A percentile compares a stretch with the other conserved stretches of the same genome.
Evolutionary conservation across 2,797 vertebrate genomes (phyloP).

Genomic region (Cetoscarus ocellatus): DNA sequence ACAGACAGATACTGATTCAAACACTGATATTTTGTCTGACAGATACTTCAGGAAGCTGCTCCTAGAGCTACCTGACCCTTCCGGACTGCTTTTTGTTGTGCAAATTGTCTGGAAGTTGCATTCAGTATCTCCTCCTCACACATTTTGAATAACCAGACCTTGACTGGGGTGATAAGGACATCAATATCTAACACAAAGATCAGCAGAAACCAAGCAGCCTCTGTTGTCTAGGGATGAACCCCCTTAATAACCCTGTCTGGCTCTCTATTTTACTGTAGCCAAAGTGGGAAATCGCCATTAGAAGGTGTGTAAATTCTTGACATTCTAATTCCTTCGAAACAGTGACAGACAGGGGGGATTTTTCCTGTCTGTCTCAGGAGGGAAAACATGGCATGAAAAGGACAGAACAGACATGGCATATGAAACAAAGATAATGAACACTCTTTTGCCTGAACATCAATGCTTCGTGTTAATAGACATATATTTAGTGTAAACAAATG

Average conservation of each 20-base stretch:
- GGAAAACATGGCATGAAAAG: too few species aligned
- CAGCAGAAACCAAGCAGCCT: slow-evolving; percentile 1
- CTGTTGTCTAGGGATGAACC: slow-evolving; percentile 8
- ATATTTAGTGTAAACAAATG: too few species aligned
- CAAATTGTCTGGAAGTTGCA: slow-evolving; percentile 3
- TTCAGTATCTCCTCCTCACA: slow-evolving; percentile 34
- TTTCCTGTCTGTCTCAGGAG: too few species aligned
- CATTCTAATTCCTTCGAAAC: background rate
- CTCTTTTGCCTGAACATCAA: too few species aligned
- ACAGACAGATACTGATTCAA: slow-evolving; percentile 9
- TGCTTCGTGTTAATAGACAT: too few species aligned
- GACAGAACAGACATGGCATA: too few species aligned
- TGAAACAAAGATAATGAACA: too few species aligned
- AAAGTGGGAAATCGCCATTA: slow-evolving; percentile 14
- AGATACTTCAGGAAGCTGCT: slow-evolving; percentile 7
- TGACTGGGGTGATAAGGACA: slow-evolving; percentile 32
- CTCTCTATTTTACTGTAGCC: background rate
- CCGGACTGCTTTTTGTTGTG: slow-evolving; percentile 2
- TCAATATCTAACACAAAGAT: slow-evolving; percentile 41
- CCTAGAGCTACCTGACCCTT: background rate
- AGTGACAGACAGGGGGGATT: background rate
- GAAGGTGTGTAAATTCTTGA: slow-evolving; percentile 15
- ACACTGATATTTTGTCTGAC: slow-evolving; percentile 10
- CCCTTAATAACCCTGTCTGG: slow-evolving; percentile 23
- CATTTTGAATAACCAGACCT: slow-evolving; percentile 31